Base-by-base conservation (phyloP, 2,888 invertebrate genomes). In the Clepsis dumicolana region DNA sequence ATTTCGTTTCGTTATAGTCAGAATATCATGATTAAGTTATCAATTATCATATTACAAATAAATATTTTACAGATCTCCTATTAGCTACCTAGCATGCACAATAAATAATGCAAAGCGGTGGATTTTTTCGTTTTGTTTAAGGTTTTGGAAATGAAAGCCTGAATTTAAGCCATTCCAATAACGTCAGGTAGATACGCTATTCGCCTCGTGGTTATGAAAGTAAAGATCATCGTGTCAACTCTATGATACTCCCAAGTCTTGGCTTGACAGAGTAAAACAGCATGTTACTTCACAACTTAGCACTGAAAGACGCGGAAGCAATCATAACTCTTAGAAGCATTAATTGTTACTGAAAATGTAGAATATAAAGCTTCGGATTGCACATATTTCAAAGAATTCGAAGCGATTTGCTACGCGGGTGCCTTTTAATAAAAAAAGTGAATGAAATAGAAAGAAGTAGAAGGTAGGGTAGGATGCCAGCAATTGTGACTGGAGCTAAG, bases 21-120 rank as follows among this genome's bases (percentile, higher is more conserved):
- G 12, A 21, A 48, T 12, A 48, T 48, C 21, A 12, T 18, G 7
- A 44, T 8, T 2, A 8, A 44, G 8, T 44, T 16, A 56, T 35
- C 56, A 75, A 74, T 77, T 73, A 66, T 70, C 65, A 54, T 72
- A 71, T 70, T 71, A 53, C 61, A 70, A 68, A 70, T 73, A 62
- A 74, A 72, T 81, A 88, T 87, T 81, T 86, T 89, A 89, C 87
- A 89, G 77, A 78, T 85, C 78, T 86, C 91, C 91, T 91, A 90
- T 85, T 78, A 84, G 77, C 91, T 92, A 91, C 84, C 88, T 88
- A 83, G 87, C 93, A 93, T 93, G 93, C 93, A 93, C 86, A 90
- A 86, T 89, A 88, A 92, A 87, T 74, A 91, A 91, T 91, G 93
- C 93, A 89, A 93, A 93, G 93, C 93, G 84, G 91, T 93, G 91